phyloP scores from a whole-genome alignment of 2,888 invertebrate species.

The Panzeria rudis region DNA sequence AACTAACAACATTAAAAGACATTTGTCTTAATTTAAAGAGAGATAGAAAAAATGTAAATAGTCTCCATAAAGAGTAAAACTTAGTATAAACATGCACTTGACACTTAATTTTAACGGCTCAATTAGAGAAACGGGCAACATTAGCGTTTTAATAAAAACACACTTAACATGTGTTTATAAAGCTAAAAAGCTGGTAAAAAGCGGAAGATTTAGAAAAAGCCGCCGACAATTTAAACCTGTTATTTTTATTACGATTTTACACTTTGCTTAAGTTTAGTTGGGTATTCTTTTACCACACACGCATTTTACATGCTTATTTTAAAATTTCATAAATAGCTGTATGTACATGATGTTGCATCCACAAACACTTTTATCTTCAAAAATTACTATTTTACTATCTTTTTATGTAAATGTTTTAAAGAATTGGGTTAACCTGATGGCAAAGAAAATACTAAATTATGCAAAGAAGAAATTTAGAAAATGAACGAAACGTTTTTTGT shows the following conservation, averaged over 20 bases:
- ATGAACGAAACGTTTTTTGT: neutral
- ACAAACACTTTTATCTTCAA: constrained; percentile 11
- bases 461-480: constrained; percentile 4
- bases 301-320: constrained; percentile 10
- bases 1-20: constrained; percentile 17
- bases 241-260: neutral
- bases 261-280: neutral
- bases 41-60: constrained; percentile 3
- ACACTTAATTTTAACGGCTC: constrained; percentile 51
- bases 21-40: neutral
- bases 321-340: neutral
- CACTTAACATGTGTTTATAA: constrained; percentile 24
- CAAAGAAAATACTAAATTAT: constrained; percentile 6
- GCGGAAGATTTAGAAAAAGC: constrained; percentile 4
- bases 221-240: constrained; percentile 9
- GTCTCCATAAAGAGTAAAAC: constrained; percentile 1
- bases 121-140: constrained; percentile 63
- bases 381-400: neutral
- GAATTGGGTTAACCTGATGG: constrained; percentile 60
- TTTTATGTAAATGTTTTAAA: constrained; percentile 37
- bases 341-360: constrained; percentile 33
- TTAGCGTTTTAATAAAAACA: neutral
- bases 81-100: constrained; percentile 18
- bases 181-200: neutral
- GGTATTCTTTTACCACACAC: constrained; percentile 5